phyloP scores from a whole-genome alignment of 2,888 invertebrate species.

The Cecidostiba fungosa region DNA sequence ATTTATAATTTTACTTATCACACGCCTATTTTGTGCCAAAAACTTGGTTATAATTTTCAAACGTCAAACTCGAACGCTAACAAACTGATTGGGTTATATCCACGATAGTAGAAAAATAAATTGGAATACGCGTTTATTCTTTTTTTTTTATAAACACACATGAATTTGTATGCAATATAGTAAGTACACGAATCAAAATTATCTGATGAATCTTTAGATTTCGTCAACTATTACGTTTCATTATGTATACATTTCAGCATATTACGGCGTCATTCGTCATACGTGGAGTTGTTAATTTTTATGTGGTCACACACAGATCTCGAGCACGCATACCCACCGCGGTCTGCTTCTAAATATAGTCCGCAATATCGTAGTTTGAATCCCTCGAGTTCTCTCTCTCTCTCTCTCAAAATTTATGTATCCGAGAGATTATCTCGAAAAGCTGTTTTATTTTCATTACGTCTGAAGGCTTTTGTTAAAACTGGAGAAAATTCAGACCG shows the following conservation, averaged over 20 bases:
- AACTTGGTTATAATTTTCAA: slow-evolving; percentile 22
- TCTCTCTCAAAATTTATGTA: not conserved
- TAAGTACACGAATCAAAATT: no score
- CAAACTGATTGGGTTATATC: not conserved
- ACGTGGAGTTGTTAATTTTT: not conserved
- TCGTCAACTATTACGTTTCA: no score
- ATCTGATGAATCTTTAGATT: no score
- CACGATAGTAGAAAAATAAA: not conserved
- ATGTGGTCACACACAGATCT: not conserved
- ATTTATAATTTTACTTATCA: slow-evolving; percentile 36
- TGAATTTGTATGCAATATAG: no score
- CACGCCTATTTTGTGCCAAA: not conserved
- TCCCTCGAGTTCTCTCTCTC: not conserved
- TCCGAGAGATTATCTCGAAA: not conserved
- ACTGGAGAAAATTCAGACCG: not conserved
- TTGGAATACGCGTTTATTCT: slow-evolving; percentile 26
- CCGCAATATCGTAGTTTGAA: not conserved
- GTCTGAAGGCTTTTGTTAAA: not conserved
- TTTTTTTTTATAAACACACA: no score
- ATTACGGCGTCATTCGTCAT: not conserved
- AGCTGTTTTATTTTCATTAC: not conserved
- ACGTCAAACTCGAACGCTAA: not conserved
- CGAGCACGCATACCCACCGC: not conserved
- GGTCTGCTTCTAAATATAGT: slow-evolving; percentile 3
- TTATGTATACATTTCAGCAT: not conserved